Percentiles rank a stretch among this genome's conserved stretches.
Evolutionary conservation across 2,797 vertebrate species (phyloP).

Genomic region (Cynodonichthys magdalenae): DNA sequence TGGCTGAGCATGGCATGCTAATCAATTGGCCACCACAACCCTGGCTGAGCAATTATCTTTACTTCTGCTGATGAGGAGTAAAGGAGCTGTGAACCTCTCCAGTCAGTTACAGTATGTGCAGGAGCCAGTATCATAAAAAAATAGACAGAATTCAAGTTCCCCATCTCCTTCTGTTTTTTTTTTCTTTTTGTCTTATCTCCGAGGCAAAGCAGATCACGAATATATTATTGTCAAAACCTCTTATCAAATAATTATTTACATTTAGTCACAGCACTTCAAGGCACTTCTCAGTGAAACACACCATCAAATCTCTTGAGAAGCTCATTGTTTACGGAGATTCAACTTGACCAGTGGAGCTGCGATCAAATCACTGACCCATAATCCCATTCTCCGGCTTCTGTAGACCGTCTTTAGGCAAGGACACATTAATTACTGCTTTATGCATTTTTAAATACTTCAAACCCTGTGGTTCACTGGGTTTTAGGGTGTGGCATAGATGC

Average conservation of each 20-base stretch:
- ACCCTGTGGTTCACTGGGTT: constrained; percentile 81
- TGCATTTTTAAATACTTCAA: constrained; percentile 87
- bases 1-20: constrained; percentile 89
- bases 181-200: constrained; percentile 72
- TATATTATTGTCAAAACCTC: constrained; percentile 87
- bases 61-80: constrained; percentile 47
- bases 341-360: constrained; percentile 87
- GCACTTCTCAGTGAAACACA: constrained; percentile 86
- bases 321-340: constrained; percentile 88
- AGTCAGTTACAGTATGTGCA: background rate
- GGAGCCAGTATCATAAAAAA: constrained; percentile 1
- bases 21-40: constrained; percentile 87
- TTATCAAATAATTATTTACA: constrained; percentile 86
- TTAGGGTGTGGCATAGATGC: constrained; percentile 87
- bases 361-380: constrained; percentile 86
- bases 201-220: constrained; percentile 86
- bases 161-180: constrained; percentile 66
- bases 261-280: constrained; percentile 91
- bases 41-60: constrained; percentile 79
- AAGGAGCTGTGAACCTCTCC: constrained; percentile 29
- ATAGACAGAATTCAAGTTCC: background rate
- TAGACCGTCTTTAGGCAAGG: constrained; percentile 90
- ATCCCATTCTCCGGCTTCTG: constrained; percentile 85
- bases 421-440: constrained; percentile 92
- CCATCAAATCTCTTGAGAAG: constrained; percentile 78